A percentile compares a stretch with the other conserved stretches of the same genome.
These are phyloP conservation scores for Parazoanthus atlanticus DNA, from an alignment of 92 coral and sea anemone genomes.

Conservation along the genomic window DNA sequence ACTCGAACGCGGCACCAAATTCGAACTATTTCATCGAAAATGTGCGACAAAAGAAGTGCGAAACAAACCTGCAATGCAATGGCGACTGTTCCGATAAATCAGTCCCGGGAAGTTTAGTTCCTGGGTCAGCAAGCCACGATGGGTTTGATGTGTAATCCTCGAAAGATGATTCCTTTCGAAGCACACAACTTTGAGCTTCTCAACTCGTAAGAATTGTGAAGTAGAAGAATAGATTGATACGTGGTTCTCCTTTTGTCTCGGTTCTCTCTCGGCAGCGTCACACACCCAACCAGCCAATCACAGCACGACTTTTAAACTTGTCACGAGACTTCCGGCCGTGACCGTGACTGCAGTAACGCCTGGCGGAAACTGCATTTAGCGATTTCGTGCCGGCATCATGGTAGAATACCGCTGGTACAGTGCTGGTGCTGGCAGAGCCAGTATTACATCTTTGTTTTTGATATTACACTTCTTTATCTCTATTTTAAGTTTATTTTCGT, in stretches of 20 bases:
- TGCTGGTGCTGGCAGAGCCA: background rate
- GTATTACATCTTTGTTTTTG: background rate
- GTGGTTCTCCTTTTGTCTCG: conserved; percentile 31
- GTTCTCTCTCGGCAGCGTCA: conserved; percentile 30
- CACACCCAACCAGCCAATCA: conserved; percentile 66
- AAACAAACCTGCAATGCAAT: conserved; percentile 84
- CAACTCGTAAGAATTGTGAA: conserved; percentile 39
- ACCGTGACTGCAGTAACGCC: conserved; percentile 28
- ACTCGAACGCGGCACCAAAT: conserved; percentile 19
- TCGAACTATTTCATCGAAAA: background rate
- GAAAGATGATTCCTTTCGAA: conserved; percentile 43
- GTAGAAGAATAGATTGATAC: conserved; percentile 13
- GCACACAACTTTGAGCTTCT: conserved; percentile 8
- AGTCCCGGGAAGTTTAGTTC: conserved; percentile 83
- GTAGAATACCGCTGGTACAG: background rate
- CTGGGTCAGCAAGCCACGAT: conserved; percentile 91
- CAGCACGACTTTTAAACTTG: conserved; percentile 16
- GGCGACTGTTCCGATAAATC: conserved; percentile 95
- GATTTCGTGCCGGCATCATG: background rate
- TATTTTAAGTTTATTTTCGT: too few species aligned
- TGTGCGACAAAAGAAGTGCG: background rate
- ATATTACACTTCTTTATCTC: too few species aligned
- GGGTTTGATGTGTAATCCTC: conserved; percentile 48
- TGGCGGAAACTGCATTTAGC: conserved; percentile 14
- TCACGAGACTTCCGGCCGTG: conserved; percentile 44